Conservation (phyloP, 2,888 invertebrate genomes). For the Melangyna quadrimaculata region DNA sequence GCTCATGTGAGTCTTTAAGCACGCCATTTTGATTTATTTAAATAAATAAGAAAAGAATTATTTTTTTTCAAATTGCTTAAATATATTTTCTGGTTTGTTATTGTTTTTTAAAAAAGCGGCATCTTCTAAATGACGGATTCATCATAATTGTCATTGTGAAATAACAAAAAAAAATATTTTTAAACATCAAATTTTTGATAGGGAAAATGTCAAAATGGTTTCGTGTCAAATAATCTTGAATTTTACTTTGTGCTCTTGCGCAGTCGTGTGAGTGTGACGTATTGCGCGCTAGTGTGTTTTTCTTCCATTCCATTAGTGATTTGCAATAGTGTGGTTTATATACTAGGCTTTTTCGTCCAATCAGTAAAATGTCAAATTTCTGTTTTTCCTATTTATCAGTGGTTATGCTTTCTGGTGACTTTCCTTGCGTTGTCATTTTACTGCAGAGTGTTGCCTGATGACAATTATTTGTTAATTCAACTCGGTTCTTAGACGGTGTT, state of each 20-base stretch:
- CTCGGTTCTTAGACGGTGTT: no score
- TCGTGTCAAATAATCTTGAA: constrained; percentile 70
- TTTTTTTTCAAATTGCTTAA: background rate
- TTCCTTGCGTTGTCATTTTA: constrained; percentile 9
- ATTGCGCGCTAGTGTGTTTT: constrained; percentile 1
- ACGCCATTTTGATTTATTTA: constrained; percentile 19
- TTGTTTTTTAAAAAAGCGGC: constrained; percentile 56
- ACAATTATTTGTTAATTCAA: background rate
- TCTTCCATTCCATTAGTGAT: background rate
- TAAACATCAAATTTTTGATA: constrained; percentile 70
- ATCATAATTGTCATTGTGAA: constrained; percentile 64
- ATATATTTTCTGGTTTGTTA: constrained; percentile 43
- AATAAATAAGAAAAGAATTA: background rate
- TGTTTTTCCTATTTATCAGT: constrained; percentile 31
- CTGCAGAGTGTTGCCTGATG: constrained; percentile 23
- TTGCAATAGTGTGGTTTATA: constrained; percentile 15
- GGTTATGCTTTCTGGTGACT: background rate
- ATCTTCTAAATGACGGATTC: constrained; percentile 49
- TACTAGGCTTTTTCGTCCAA: constrained; percentile 8
- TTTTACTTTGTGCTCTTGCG: constrained; percentile 60
- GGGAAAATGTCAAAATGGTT: constrained; percentile 72
- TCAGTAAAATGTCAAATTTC: constrained; percentile 40
- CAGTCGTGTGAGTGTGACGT: constrained; percentile 43
- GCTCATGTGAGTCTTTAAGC: background rate
- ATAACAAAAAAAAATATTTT: constrained; percentile 66